Conservation (phyloP, 2,113 vertebrate genomes). For the Rostratula benghalensis region DNA sequence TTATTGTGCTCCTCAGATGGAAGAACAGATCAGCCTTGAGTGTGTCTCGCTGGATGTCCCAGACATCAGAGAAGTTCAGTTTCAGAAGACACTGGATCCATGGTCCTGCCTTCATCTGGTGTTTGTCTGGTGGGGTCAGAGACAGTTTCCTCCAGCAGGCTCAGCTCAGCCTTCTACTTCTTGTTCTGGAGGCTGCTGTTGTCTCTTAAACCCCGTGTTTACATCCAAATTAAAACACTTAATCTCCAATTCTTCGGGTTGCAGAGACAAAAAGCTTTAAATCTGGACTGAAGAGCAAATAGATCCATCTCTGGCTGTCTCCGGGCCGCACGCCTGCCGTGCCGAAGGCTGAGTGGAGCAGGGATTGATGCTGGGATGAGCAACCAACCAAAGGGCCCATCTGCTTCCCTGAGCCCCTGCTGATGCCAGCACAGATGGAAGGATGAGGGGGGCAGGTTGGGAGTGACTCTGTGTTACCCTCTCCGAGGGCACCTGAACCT, state of each 20-base stretch:
- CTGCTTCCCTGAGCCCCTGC: background rate
- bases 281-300: background rate
- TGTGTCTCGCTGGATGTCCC: background rate
- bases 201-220: background rate
- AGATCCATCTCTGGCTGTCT: background rate
- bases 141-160: background rate
- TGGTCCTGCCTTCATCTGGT: background rate
- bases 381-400: background rate
- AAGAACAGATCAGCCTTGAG: background rate
- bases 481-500: background rate
- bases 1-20: background rate
- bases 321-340: background rate
- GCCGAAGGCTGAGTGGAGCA: rapidly evolving
- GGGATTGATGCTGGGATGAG: background rate
- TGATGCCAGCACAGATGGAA: background rate
- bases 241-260: background rate
- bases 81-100: background rate
- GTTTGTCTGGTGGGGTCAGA: background rate
- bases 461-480: background rate
- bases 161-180: background rate
- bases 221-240: background rate
- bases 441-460: background rate
- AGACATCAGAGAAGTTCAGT: background rate
- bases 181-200: background rate
- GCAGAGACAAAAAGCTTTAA: background rate